Conservation (phyloP, 2,888 invertebrate genomes). For the Eutolmus rufibarbis region DNA sequence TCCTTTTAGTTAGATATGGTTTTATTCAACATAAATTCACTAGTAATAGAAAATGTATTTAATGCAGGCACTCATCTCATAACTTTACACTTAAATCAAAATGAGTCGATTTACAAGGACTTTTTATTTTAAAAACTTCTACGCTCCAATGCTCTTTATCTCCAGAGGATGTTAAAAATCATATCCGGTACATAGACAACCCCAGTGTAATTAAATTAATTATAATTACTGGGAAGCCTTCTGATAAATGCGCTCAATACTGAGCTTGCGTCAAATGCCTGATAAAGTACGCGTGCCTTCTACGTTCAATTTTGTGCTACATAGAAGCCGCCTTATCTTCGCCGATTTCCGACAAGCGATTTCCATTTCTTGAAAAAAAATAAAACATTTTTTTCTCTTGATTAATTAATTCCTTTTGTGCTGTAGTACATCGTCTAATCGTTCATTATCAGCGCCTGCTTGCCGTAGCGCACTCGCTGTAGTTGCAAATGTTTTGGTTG, state of each 20-base stretch:
- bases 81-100: not conserved
- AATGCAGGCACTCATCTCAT: not conserved
- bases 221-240: constrained; percentile 14
- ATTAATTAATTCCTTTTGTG: not conserved
- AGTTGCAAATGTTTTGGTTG: not conserved
- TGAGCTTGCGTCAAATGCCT: constrained; percentile 14
- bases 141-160: not conserved
- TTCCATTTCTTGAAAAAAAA: not conserved
- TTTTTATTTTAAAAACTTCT: not conserved
- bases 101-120: not conserved
- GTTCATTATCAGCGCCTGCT: not conserved
- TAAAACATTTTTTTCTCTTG: not conserved
- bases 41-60: no score
- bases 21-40: no score
- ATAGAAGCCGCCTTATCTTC: not conserved
- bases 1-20: no score
- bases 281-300: constrained; percentile 27
- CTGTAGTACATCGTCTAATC: not conserved
- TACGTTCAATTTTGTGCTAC: constrained; percentile 31
- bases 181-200: not conserved
- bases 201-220: constrained; percentile 15
- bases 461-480: not conserved
- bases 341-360: constrained; percentile 9
- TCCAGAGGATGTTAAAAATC: constrained; percentile 14
- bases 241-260: constrained; percentile 11